Conservation (phyloP, 2,113 vertebrate species). For the Crotalus viridis region DNA sequence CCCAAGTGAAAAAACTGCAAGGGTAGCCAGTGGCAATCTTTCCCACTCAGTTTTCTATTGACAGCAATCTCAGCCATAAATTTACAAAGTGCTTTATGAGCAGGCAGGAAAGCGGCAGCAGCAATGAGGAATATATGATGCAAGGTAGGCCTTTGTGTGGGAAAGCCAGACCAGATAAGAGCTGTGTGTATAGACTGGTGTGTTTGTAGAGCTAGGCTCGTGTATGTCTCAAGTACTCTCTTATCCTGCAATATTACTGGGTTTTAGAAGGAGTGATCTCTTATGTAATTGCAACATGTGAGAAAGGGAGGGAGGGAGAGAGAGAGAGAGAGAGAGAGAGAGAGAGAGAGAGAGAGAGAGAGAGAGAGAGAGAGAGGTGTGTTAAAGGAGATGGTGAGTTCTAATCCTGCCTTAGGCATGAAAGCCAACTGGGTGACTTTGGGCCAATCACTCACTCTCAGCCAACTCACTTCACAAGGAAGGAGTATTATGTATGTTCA, state of each 20-base stretch:
- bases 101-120: not conserved
- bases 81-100: not conserved
- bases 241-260: too few relatives aligned
- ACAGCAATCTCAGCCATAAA: not conserved
- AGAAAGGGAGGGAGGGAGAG: too few relatives aligned
- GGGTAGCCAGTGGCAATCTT: not conserved
- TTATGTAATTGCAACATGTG: not conserved
- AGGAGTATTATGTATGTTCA: not conserved
- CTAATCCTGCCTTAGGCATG: not conserved
- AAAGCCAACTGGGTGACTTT: not conserved
- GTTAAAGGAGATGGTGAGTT: not conserved
- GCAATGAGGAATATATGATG: not conserved
- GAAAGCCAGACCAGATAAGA: not conserved
- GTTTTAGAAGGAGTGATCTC: not conserved
- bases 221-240: not conserved
- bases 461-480: not conserved
- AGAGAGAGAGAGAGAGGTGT: not conserved
- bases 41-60: not conserved
- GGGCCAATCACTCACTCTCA: too few relatives aligned
- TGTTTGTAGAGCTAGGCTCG: not conserved
- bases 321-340: too few relatives aligned
- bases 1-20: not conserved
- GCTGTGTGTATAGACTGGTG: not conserved
- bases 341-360: not conserved
- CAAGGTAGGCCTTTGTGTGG: not conserved